phyloP scores from a whole-genome alignment of 2,888 invertebrate species.

The Machimus atricapillus region DNA sequence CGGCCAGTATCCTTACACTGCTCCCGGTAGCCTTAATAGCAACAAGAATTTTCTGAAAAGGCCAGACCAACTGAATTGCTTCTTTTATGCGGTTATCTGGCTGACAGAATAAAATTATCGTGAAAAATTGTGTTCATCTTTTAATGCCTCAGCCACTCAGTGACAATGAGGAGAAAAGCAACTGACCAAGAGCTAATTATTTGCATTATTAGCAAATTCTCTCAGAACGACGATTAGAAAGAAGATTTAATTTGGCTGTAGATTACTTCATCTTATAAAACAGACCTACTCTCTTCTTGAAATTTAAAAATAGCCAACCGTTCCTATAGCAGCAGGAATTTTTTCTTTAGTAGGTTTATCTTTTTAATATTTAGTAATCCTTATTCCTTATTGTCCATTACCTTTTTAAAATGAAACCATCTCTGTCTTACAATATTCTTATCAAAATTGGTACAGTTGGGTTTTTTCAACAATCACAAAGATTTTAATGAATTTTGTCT shows the following conservation, averaged over 20 bases:
- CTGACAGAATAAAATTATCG: neutral
- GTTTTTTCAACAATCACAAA: too few relatives aligned
- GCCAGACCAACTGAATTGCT: neutral
- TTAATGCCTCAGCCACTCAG: neutral
- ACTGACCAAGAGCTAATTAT: neutral
- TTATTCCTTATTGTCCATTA: too few relatives aligned
- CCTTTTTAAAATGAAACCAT: too few relatives aligned
- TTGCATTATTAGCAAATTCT: neutral
- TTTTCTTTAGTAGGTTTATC: neutral
- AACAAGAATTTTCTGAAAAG: neutral
- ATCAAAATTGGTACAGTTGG: too few relatives aligned
- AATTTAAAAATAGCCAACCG: too few relatives aligned
- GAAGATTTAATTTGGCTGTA: neutral
- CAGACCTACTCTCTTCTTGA: too few relatives aligned
- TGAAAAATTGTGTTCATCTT: neutral
- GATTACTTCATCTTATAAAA: neutral
- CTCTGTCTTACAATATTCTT: too few relatives aligned
- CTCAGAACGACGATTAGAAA: neutral
- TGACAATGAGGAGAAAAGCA: neutral
- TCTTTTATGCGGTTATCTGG: neutral
- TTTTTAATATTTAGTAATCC: neutral
- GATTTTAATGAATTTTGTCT: too few relatives aligned
- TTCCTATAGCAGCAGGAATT: too few relatives aligned
- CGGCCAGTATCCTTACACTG: neutral
- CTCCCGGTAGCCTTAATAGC: neutral